Evolutionary conservation across 2,888 invertebrate genomes (phyloP).

Genomic region (Argyresthia albistria): DNA sequence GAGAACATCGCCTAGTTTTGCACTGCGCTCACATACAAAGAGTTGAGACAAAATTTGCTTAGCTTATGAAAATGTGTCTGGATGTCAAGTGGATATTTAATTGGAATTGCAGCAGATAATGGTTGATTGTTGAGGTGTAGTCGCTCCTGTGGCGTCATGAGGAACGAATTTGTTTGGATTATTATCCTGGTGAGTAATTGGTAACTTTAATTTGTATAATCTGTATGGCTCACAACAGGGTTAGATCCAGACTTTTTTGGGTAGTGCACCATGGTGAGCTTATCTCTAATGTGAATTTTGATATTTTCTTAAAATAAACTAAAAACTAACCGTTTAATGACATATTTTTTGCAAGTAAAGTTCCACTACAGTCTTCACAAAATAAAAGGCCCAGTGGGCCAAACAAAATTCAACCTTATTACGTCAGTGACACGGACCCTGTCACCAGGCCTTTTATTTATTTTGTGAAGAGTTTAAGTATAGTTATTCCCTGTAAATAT

Average conservation of each 20-base stretch:
- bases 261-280: background rate
- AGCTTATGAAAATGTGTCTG: slow-evolving; percentile 37
- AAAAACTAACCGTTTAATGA: no score
- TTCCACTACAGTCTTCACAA: no score
- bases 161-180: slow-evolving; percentile 51
- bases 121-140: slow-evolving; percentile 32
- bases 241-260: no score
- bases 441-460: no score
- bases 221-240: background rate
- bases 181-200: slow-evolving; percentile 45
- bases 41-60: slow-evolving; percentile 4
- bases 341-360: no score
- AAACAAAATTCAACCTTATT: no score
- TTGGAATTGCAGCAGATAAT: slow-evolving; percentile 59
- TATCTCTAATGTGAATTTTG: no score
- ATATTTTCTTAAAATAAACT: no score
- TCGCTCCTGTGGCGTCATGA: slow-evolving; percentile 50
- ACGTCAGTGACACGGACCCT: no score
- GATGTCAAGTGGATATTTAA: slow-evolving; percentile 58
- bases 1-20: slow-evolving; percentile 60
- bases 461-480: no score
- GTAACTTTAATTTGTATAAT: background rate
- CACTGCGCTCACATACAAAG: slow-evolving; percentile 24
- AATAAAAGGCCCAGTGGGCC: no score
- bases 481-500: no score